Evolutionary conservation across 2,797 vertebrate species (phyloP).

Genomic region (Sorex maritimensis): DNA sequence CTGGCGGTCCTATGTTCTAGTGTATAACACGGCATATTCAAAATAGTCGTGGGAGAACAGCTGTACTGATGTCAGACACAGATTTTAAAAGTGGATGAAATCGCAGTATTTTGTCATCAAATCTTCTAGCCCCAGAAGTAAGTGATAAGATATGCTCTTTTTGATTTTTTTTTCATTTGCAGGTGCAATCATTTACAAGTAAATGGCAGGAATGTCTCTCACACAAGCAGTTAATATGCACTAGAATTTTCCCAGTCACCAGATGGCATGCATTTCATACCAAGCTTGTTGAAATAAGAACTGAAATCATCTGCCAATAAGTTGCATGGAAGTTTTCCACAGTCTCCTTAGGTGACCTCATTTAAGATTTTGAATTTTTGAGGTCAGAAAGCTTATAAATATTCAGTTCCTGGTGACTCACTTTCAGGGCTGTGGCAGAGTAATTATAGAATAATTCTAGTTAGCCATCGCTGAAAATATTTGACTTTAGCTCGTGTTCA

Average conservation of each 20-base stretch:
- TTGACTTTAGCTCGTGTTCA: constrained; percentile 76
- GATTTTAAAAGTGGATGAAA: constrained; percentile 84
- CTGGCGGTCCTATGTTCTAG: not conserved
- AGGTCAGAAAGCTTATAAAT: constrained; percentile 91
- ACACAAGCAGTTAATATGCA: constrained; percentile 80
- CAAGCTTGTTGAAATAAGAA: constrained; percentile 82
- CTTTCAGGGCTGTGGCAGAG: constrained; percentile 82
- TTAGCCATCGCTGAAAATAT: constrained; percentile 88
- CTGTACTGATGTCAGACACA: constrained; percentile 78
- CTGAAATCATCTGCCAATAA: constrained; percentile 90
- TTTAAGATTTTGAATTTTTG: constrained; percentile 92
- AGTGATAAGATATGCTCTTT: constrained; percentile 67
- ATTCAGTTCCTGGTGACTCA: constrained; percentile 90
- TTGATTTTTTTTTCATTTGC: constrained; percentile 73
- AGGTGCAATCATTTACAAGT: constrained; percentile 85
- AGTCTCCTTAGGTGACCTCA: constrained; percentile 94
- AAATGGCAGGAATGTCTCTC: constrained; percentile 85
- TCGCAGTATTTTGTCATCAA: constrained; percentile 83
- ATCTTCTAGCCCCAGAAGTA: constrained; percentile 68
- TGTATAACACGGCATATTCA: constrained; percentile 65
- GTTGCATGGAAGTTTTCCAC: constrained; percentile 92
- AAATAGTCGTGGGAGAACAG: constrained; percentile 79
- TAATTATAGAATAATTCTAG: constrained; percentile 88
- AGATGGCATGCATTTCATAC: constrained; percentile 85
- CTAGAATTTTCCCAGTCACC: constrained; percentile 81